Evolutionary conservation across 2,888 invertebrate genomes (phyloP).

Genomic region (Zaprionus obscuricornis): DNA sequence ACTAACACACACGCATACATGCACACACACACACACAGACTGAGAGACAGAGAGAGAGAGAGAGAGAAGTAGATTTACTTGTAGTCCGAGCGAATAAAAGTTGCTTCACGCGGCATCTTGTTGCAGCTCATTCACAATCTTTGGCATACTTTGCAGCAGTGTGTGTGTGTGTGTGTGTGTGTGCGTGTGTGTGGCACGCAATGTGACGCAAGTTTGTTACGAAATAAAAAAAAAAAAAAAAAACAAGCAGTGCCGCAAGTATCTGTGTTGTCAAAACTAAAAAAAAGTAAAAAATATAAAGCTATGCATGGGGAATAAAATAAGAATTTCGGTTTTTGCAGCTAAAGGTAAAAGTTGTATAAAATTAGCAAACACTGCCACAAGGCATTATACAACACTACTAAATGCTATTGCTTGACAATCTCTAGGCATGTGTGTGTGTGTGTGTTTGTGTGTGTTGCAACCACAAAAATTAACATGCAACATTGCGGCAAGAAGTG

Average conservation of each 20-base stretch:
- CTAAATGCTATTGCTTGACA: conserved; percentile 50
- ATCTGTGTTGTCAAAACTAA: conserved; percentile 34
- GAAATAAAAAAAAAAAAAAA: too few species aligned
- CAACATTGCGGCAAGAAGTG: not conserved
- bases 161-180: too few species aligned
- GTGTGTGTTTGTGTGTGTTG: too few species aligned
- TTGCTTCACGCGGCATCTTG: not conserved
- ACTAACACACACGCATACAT: conserved; percentile 41
- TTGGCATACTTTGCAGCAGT: conserved; percentile 40
- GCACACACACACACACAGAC: too few species aligned
- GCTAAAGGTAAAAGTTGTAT: conserved; percentile 30
- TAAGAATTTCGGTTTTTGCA: too few species aligned
- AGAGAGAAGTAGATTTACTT: too few species aligned
- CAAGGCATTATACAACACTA: conserved; percentile 53
- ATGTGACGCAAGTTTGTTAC: conserved; percentile 44
- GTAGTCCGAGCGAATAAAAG: too few species aligned
- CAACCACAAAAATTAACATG: conserved; percentile 48
- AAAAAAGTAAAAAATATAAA: too few species aligned
- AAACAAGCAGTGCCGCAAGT: conserved; percentile 49
- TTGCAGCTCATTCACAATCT: conserved; percentile 23
- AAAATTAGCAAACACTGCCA: conserved; percentile 58
- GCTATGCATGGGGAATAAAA: too few species aligned
- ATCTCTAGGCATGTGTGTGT: too few species aligned
- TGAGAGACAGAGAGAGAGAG: too few species aligned
- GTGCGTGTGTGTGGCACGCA: conserved; percentile 30